A percentile compares a stretch with the other conserved stretches of the same genome.
phyloP scores from a whole-genome alignment of 1,140 invertebrate genomes.

The Hylaeus volcanicus region DNA sequence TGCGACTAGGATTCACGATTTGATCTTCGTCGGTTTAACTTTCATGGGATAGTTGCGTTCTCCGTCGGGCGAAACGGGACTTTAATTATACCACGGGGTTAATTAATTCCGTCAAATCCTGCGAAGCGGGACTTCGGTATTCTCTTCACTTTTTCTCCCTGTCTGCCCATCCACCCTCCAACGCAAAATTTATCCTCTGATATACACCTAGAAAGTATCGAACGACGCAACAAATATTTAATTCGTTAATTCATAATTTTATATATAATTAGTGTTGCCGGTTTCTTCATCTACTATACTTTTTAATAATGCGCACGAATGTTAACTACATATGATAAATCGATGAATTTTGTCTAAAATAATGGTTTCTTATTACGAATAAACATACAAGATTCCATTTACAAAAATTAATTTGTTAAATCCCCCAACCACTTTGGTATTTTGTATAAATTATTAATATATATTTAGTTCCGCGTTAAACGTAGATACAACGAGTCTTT shows the following conservation, averaged over 20 bases:
- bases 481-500: background rate
- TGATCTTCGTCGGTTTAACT: conserved; percentile 73
- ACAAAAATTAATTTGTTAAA: too few relatives aligned
- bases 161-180: background rate
- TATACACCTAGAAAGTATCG: background rate
- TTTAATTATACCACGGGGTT: conserved; percentile 77
- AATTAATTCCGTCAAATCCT: conserved; percentile 74
- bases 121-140: conserved; percentile 49
- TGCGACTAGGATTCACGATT: conserved; percentile 70
- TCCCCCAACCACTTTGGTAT: too few relatives aligned
- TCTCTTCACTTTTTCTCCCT: conserved; percentile 25
- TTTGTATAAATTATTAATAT: background rate
- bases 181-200: conserved; percentile 35
- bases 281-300: too few relatives aligned
- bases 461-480: too few relatives aligned
- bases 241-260: too few relatives aligned
- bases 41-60: conserved; percentile 34
- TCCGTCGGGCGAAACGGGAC: conserved; percentile 68
- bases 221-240: too few relatives aligned
- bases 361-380: too few relatives aligned
- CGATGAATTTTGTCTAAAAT: too few relatives aligned
- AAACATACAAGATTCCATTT: too few relatives aligned
- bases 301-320: too few relatives aligned
- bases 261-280: too few relatives aligned
- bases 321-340: too few relatives aligned